phyloP scores from a whole-genome alignment of 2,888 invertebrate species.

The Serripes groenlandicus region DNA sequence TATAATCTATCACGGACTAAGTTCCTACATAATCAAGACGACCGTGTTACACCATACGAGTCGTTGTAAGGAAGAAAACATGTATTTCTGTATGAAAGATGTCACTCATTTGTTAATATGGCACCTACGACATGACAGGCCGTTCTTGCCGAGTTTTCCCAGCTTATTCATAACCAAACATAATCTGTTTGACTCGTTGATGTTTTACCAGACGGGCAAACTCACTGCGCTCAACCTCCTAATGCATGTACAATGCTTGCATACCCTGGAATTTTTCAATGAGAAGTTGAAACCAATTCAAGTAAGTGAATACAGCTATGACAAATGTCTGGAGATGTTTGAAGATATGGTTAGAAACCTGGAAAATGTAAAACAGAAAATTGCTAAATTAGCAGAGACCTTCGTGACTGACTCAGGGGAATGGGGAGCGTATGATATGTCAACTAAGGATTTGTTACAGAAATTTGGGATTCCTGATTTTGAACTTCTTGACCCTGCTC shows the following conservation, averaged over 20 bases:
- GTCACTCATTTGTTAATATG: not conserved
- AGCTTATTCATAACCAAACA: not conserved
- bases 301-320: not conserved
- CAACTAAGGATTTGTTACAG: not conserved
- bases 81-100: not conserved
- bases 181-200: not conserved
- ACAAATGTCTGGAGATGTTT: not conserved
- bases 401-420: not conserved
- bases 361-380: not conserved
- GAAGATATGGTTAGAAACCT: not conserved
- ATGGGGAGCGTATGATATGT: not conserved
- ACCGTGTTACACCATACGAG: not conserved
- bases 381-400: not conserved
- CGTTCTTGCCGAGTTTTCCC: not conserved
- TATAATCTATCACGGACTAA: not conserved
- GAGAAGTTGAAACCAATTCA: not conserved
- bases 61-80: not conserved
- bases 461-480: not conserved
- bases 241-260: not conserved
- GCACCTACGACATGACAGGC: not conserved
- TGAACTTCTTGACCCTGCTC: not conserved
- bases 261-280: not conserved
- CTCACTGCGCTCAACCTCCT: not conserved
- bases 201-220: not conserved
- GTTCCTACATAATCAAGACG: not conserved